Percentiles rank a stretch among this genome's conserved stretches.
Evolutionary conservation across 2,797 vertebrate genomes (phyloP).

Genomic region (Amblyraja radiata): DNA sequence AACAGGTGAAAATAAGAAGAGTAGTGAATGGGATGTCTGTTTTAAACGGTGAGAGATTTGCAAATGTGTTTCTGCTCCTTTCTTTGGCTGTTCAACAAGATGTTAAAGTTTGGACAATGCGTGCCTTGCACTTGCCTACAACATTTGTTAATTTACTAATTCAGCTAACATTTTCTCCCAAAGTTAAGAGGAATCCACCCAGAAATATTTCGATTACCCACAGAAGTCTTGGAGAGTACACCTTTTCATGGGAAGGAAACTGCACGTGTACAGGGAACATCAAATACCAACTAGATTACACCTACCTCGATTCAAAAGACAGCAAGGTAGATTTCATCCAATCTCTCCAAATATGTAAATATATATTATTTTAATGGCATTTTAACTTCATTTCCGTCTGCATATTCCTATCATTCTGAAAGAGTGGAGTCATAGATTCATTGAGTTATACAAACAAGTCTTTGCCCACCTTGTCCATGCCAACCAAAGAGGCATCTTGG

Average conservation of each 20-base stretch:
- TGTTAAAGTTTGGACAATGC: neutral
- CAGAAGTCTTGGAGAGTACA: neutral
- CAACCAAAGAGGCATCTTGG: too few relatives aligned
- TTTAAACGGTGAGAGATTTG: neutral
- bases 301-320: neutral
- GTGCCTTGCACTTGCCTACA: neutral
- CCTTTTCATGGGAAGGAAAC: neutral
- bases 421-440: too few relatives aligned
- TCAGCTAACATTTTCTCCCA: neutral
- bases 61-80: neutral
- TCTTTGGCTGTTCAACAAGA: neutral
- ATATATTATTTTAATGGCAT: neutral
- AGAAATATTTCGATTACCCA: neutral
- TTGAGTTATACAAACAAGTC: too few relatives aligned
- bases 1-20: neutral
- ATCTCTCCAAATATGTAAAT: too few relatives aligned
- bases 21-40: neutral
- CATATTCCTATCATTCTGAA: neutral
- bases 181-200: conserved; percentile 10
- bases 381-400: neutral
- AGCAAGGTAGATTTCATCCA: neutral
- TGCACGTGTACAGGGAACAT: too few relatives aligned
- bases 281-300: neutral
- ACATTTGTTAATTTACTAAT: neutral
- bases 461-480: too few relatives aligned